These are phyloP conservation scores for Ranitomeya imitator DNA, from an alignment of 2,113 vertebrate species.

Conservation along the genomic window DNA sequence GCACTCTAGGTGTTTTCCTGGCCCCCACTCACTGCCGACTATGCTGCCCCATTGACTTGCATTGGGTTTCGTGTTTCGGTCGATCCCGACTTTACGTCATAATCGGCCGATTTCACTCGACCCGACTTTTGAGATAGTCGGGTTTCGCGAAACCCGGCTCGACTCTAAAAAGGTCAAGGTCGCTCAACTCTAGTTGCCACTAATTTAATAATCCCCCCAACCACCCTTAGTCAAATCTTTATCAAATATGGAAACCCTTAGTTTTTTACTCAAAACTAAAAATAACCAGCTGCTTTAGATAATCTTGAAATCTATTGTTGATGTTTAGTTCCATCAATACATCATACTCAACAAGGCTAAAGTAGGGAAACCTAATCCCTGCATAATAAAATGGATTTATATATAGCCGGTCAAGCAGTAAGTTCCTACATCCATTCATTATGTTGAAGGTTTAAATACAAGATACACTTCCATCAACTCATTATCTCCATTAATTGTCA, in stretches of 20 bases:
- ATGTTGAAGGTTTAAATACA: conserved; percentile 11
- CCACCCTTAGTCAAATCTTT: background rate
- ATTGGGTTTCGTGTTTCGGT: too few species aligned
- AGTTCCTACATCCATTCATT: conserved; percentile 26
- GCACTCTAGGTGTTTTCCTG: too few species aligned
- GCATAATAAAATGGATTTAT: conserved; percentile 11
- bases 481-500: conserved; percentile 47
- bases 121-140: too few species aligned
- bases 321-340: background rate
- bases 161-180: too few species aligned
- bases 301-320: background rate
- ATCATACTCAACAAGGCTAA: background rate
- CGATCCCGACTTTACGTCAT: too few species aligned
- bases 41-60: too few species aligned
- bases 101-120: too few species aligned
- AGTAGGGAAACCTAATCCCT: conserved; percentile 2
- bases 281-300: background rate
- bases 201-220: background rate
- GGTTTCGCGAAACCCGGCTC: too few species aligned
- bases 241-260: background rate
- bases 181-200: too few species aligned
- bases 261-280: background rate
- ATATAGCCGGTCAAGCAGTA: conserved; percentile 19
- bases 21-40: too few species aligned
- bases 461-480: conserved; percentile 19